Conservation (phyloP, 2,113 vertebrate genomes). For the Phalacrocorax pelagicus region DNA sequence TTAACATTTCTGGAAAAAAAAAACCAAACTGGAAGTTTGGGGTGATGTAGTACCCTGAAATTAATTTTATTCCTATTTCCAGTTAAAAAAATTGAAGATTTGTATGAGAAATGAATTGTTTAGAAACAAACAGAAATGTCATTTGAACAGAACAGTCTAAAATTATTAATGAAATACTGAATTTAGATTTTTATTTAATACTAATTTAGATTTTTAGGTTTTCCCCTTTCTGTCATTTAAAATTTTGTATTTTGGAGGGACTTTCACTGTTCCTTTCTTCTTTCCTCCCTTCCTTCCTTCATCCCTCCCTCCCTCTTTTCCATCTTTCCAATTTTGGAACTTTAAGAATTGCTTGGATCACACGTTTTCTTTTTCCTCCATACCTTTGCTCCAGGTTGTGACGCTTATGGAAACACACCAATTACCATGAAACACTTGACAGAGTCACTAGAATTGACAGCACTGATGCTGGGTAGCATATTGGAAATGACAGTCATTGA, state of each 20-base stretch:
- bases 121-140: background rate
- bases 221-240: background rate
- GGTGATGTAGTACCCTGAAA: background rate
- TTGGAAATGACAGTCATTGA: conserved; percentile 41
- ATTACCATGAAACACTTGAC: background rate
- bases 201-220: background rate
- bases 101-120: background rate
- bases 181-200: too few species aligned
- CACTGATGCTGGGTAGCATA: background rate
- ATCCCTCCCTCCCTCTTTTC: background rate
- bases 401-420: background rate
- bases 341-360: background rate
- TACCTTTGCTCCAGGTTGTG: background rate
- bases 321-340: background rate
- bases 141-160: background rate
- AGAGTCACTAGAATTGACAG: background rate
- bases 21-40: rapidly evolving
- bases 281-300: background rate
- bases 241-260: background rate
- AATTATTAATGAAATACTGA: background rate
- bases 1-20: background rate
- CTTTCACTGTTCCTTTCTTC: background rate
- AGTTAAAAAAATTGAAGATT: background rate
- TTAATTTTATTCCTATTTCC: background rate
- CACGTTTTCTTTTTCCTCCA: background rate